phyloP scores from a whole-genome alignment of 1,140 invertebrate species.

The Zaprionus ghesquierei region DNA sequence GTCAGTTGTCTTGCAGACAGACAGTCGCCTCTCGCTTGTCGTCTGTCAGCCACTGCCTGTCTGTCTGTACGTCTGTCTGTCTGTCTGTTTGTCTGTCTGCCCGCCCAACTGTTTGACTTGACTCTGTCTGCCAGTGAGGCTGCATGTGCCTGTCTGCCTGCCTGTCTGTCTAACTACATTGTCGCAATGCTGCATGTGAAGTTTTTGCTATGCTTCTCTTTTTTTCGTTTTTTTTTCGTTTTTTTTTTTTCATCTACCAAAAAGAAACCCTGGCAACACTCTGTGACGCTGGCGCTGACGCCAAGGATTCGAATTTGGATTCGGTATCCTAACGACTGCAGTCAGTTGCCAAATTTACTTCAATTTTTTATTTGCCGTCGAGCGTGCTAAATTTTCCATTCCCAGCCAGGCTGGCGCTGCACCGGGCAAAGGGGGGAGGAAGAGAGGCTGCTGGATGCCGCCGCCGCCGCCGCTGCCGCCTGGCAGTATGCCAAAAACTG shows the following conservation, averaged over 20 bases:
- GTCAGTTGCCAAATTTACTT: conserved; percentile 79
- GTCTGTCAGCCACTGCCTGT: conserved; percentile 29
- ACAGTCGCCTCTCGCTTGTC: conserved; percentile 28
- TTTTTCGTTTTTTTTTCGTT: conserved; percentile 7
- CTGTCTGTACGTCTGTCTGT: conserved; percentile 12
- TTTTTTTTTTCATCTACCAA: conserved; percentile 39
- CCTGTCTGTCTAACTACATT: conserved; percentile 61
- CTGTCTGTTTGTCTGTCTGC: background rate
- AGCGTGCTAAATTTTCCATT: conserved; percentile 77
- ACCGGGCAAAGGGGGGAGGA: background rate
- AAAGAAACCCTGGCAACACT: conserved; percentile 37
- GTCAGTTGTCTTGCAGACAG: conserved; percentile 7
- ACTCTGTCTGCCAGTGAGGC: background rate
- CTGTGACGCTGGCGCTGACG: conserved; percentile 50
- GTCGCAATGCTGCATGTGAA: conserved; percentile 68
- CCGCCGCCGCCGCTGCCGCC: conserved; percentile 42
- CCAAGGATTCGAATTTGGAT: conserved; percentile 39
- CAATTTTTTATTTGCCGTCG: conserved; percentile 75
- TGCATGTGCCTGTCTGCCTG: background rate
- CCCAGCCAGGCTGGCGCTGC: conserved; percentile 30
- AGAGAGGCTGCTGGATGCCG: conserved; percentile 1
- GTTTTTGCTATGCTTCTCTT: conserved; percentile 2
- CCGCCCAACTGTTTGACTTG: background rate
- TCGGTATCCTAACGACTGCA: conserved; percentile 54
- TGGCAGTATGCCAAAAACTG: conserved; percentile 76